phyloP scores from a whole-genome alignment of 2,113 vertebrate genomes.

The Tympanuchus pallidicinctus region DNA sequence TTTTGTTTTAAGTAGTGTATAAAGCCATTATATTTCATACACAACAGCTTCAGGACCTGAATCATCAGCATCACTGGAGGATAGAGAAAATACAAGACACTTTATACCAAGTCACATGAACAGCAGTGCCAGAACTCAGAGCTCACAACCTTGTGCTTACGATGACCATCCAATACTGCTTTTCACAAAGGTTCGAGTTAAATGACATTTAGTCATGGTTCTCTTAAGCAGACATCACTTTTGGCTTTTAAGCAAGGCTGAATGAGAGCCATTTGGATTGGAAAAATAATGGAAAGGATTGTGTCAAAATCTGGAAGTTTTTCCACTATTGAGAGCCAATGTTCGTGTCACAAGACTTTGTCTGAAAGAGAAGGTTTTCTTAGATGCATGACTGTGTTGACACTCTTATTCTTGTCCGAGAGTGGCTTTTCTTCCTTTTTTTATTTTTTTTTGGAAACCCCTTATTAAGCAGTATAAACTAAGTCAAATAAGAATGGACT shows the following conservation, averaged over 20 bases:
- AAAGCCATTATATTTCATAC: background rate
- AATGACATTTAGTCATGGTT: constrained; percentile 41
- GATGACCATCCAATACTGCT: background rate
- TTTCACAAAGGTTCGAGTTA: constrained; percentile 27
- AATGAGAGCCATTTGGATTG: constrained; percentile 32
- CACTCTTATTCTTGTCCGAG: constrained; percentile 48
- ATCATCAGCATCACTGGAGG: background rate
- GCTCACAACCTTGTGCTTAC: background rate
- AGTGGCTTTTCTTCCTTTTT: constrained; percentile 35
- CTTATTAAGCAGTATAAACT: constrained; percentile 53
- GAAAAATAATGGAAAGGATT: constrained; percentile 43
- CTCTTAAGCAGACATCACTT: constrained; percentile 11
- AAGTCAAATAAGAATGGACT: constrained; percentile 46
- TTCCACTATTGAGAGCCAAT: constrained; percentile 37
- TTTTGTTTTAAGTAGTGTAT: background rate
- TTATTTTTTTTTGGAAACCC: background rate
- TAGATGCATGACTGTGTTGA: constrained; percentile 58
- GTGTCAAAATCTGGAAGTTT: constrained; percentile 52
- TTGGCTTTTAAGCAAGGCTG: constrained; percentile 42
- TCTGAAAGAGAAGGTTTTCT: constrained; percentile 54
- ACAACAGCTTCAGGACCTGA: background rate
- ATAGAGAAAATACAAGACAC: background rate
- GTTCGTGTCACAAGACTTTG: constrained; percentile 42
- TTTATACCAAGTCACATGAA: background rate
- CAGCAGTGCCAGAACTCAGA: background rate